These are phyloP conservation scores for Lithophane leautieri DNA, from an alignment of 2,888 invertebrate species.

Conservation along the genomic window DNA sequence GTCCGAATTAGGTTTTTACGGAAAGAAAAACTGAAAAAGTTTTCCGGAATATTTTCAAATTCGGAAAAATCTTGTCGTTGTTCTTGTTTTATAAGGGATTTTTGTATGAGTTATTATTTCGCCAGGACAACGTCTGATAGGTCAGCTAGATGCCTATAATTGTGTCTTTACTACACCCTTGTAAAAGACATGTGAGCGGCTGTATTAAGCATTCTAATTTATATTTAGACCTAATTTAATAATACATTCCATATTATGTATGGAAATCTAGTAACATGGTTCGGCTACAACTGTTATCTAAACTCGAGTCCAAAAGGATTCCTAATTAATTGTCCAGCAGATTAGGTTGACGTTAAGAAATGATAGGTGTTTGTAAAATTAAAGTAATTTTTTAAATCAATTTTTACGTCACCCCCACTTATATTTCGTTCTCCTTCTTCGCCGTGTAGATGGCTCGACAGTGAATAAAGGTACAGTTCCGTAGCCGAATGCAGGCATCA, in stretches of 20 bases:
- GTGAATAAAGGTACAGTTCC: background rate
- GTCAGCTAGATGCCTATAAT: background rate
- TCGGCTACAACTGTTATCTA: background rate
- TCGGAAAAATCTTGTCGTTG: background rate
- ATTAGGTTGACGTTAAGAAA: slow-evolving; percentile 11
- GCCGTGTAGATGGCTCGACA: background rate
- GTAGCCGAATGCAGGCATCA: no score
- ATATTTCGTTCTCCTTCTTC: background rate
- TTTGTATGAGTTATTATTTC: background rate
- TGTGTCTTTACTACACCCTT: background rate
- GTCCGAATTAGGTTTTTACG: background rate
- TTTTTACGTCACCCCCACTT: background rate
- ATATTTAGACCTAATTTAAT: background rate
- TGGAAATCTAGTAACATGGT: background rate
- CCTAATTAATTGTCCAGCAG: slow-evolving; percentile 11
- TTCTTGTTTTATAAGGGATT: background rate
- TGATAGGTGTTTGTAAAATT: background rate
- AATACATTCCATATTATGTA: background rate
- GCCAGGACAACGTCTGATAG: background rate
- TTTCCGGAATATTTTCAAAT: background rate
- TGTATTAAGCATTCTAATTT: background rate
- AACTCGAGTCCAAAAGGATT: background rate
- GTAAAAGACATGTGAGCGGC: background rate
- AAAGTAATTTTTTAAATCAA: background rate
- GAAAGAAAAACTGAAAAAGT: background rate